Percentiles rank a stretch among this genome's conserved stretches.
phyloP scores from a whole-genome alignment of 2,113 vertebrate species.

The Ceyx margarethae region DNA sequence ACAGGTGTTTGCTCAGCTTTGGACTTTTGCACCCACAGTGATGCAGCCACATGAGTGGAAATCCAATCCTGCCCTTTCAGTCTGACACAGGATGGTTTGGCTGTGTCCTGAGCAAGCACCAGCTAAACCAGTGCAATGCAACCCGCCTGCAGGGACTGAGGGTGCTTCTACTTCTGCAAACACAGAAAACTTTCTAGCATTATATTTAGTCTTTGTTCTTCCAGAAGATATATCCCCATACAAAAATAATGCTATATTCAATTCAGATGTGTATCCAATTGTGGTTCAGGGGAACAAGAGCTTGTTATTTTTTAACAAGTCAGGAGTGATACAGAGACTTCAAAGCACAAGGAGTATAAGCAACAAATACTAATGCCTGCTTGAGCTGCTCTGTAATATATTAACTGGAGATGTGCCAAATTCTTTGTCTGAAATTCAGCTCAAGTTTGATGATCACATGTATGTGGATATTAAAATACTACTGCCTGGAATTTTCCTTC shows the following conservation, averaged over 20 bases:
- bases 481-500: too few relatives aligned
- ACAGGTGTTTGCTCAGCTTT: not conserved
- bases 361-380: not conserved
- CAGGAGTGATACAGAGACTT: not conserved
- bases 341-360: not conserved
- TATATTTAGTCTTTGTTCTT: not conserved
- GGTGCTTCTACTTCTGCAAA: not conserved
- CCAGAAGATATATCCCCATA: not conserved
- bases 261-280: not conserved
- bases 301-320: not conserved
- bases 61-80: not conserved
- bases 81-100: not conserved
- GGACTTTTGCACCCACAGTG: not conserved
- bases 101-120: fast-evolving
- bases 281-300: not conserved
- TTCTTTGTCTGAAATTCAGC: not conserved
- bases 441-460: not conserved
- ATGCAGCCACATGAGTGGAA: not conserved
- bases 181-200: not conserved
- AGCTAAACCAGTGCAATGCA: not conserved
- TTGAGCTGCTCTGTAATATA: not conserved
- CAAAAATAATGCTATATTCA: not conserved
- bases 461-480: too few relatives aligned
- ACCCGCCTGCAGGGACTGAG: fast-evolving
- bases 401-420: not conserved